Evolutionary conservation across 2,113 vertebrate species (phyloP).

Genomic region (Erythrolamprus reginae): DNA sequence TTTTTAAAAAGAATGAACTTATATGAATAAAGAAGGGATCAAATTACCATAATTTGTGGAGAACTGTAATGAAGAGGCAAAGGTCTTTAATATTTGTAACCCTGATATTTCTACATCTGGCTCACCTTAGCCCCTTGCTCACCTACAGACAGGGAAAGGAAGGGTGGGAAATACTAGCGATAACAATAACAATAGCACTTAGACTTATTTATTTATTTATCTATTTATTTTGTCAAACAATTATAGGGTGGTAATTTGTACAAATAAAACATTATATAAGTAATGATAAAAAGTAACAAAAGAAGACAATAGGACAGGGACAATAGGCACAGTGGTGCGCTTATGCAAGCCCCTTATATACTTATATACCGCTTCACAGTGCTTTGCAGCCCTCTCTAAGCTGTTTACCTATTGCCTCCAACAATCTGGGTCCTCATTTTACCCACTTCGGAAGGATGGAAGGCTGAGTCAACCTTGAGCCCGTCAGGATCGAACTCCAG

Average conservation of each 20-base stretch:
- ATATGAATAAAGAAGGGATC: background rate
- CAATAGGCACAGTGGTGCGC: too few relatives aligned
- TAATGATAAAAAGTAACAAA: too few relatives aligned
- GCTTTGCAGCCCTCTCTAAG: background rate
- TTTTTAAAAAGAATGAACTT: background rate
- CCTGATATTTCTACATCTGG: background rate
- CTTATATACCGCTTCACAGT: background rate
- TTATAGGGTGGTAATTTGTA: too few relatives aligned
- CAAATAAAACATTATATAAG: too few relatives aligned
- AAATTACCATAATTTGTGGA: background rate
- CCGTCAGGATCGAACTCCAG: background rate
- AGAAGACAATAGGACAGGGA: too few relatives aligned
- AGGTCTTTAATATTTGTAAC: background rate
- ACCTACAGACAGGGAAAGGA: background rate
- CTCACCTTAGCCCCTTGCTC: background rate
- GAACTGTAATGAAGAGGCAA: background rate
- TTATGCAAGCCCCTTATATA: too few relatives aligned
- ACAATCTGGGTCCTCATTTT: background rate
- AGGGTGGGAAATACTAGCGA: background rate
- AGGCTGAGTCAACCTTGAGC: background rate
- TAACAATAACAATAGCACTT: background rate
- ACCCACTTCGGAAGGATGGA: background rate
- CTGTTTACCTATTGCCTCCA: background rate
- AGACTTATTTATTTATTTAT: too few relatives aligned
- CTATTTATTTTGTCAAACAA: too few relatives aligned